Conservation (phyloP, 2,797 vertebrate species). For the Pipistrellus pipistrellus region DNA sequence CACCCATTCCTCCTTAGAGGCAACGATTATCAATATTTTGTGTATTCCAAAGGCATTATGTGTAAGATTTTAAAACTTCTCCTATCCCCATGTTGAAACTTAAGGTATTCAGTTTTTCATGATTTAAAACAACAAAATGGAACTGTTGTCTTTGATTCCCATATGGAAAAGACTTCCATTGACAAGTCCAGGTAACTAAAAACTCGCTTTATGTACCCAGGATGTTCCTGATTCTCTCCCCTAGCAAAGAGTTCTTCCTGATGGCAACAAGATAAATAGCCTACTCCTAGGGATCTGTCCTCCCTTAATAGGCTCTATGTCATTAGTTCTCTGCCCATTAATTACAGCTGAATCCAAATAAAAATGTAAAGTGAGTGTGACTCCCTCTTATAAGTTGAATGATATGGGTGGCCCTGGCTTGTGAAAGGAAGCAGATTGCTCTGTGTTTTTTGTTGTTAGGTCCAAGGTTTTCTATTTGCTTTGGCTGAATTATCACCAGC, state of each 20-base stretch:
- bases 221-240: neutral
- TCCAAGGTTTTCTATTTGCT: constrained; percentile 63
- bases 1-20: neutral
- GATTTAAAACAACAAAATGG: neutral
- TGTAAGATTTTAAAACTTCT: neutral
- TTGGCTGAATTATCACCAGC: constrained; percentile 61
- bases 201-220: neutral
- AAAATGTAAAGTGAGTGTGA: constrained; percentile 41
- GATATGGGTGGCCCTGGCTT: neutral
- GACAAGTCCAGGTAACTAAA: neutral
- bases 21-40: neutral
- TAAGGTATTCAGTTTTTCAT: neutral
- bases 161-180: neutral
- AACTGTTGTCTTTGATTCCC: neutral
- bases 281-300: neutral
- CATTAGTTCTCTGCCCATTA: neutral
- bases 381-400: constrained; percentile 52
- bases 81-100: neutral
- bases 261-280: neutral
- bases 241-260: neutral
- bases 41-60: neutral
- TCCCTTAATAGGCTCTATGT: neutral
- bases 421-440: constrained; percentile 49
- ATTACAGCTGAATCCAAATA: constrained; percentile 60
- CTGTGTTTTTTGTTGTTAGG: constrained; percentile 55